These are phyloP conservation scores for Suncus etruscus DNA, from an alignment of 2,113 vertebrate genomes.

Conservation along the genomic window DNA sequence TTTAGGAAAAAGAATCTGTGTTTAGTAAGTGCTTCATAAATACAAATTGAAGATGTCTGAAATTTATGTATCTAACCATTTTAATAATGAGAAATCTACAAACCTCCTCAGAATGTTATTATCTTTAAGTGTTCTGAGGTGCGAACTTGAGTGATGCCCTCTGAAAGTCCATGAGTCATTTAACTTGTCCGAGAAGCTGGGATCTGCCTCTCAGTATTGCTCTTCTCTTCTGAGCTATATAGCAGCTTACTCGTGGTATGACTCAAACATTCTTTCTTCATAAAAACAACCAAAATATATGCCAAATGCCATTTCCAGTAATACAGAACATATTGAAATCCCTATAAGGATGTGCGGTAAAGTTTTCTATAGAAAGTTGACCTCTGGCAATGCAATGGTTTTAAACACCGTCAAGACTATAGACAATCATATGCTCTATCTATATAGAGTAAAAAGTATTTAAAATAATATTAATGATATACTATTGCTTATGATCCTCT, in stretches of 20 bases:
- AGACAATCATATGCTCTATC: neutral
- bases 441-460: neutral
- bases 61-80: conserved; percentile 25
- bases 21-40: neutral
- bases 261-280: conserved; percentile 68
- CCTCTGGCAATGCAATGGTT: neutral
- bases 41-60: neutral
- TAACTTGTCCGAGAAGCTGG: neutral
- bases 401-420: neutral
- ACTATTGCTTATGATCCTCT: neutral
- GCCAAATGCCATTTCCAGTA: neutral
- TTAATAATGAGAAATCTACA: conserved; percentile 41
- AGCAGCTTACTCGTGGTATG: neutral
- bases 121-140: conserved; percentile 7
- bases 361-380: neutral
- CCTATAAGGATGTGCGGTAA: conserved; percentile 6
- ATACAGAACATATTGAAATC: conserved; percentile 51
- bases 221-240: neutral
- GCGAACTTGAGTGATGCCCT: conserved; percentile 37
- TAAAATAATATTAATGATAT: neutral
- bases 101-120: conserved; percentile 50
- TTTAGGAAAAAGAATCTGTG: neutral
- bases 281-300: conserved; percentile 44
- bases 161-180: conserved; percentile 67
- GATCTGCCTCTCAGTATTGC: neutral